Percentiles rank a stretch among this genome's conserved stretches.
These are phyloP conservation scores for Tholera decimalis DNA, from an alignment of 2,888 invertebrate genomes.

Conservation along the genomic window DNA sequence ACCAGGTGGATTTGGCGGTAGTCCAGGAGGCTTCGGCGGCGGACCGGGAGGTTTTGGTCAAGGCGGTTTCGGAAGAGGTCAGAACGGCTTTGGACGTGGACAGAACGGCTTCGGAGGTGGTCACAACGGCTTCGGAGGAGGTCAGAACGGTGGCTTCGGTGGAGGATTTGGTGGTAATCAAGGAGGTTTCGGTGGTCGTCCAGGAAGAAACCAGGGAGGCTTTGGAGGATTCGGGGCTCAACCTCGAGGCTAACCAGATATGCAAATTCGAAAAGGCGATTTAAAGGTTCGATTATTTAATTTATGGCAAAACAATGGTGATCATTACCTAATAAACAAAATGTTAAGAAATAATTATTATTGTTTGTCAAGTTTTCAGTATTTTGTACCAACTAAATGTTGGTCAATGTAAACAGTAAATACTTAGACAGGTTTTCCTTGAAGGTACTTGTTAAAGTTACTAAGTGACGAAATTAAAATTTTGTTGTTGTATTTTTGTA, in stretches of 20 bases:
- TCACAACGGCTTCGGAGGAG: not conserved
- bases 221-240: conserved; percentile 13
- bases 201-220: conserved; percentile 3
- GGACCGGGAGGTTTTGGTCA: conserved; percentile 10
- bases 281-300: not conserved
- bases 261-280: not conserved
- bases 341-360: not conserved
- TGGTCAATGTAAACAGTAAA: conserved; percentile 9
- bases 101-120: not conserved
- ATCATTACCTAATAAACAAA: not conserved
- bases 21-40: conserved; percentile 4
- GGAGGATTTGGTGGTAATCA: conserved; percentile 1
- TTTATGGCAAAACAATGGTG: not conserved
- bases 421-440: conserved; percentile 18
- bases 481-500: not conserved
- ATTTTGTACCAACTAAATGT: not conserved
- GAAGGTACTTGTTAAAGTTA: not conserved
- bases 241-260: conserved; percentile 17
- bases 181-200: conserved; percentile 13
- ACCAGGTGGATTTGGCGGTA: conserved; percentile 21
- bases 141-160: conserved; percentile 5
- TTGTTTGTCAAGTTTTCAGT: not conserved
- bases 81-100: not conserved
- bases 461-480: conserved; percentile 24
- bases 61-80: not conserved